Evolutionary conservation across 2,113 vertebrate genomes (phyloP).

Genomic region (Catharus bicknelli): DNA sequence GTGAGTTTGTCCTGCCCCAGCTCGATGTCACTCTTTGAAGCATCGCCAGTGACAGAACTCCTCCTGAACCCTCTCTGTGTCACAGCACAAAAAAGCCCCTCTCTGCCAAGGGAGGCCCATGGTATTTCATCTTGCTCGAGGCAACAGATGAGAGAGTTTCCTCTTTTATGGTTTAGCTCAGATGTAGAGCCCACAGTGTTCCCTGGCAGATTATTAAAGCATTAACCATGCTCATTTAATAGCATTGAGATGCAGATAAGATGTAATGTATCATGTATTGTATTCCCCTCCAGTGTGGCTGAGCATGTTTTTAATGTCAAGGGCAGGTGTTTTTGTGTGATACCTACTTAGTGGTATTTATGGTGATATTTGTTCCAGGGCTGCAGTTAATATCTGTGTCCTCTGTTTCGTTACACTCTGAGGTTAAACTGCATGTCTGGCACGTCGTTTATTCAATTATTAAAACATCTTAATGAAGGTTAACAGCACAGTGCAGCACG

Average conservation of each 20-base stretch:
- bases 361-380: constrained; percentile 39
- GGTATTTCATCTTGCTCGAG: not conserved
- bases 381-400: not conserved
- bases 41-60: not conserved
- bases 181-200: constrained; percentile 13
- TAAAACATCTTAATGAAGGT: constrained; percentile 43
- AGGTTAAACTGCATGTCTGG: constrained; percentile 25
- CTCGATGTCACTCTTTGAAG: not conserved
- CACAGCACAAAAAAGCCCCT: not conserved
- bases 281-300: not conserved
- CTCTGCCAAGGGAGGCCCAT: not conserved
- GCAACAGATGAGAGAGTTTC: constrained; percentile 33
- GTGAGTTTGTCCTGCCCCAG: not conserved
- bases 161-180: constrained; percentile 23
- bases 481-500: not conserved
- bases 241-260: constrained; percentile 52
- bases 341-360: constrained; percentile 45
- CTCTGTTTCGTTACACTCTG: not conserved
- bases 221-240: constrained; percentile 39
- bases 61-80: not conserved
- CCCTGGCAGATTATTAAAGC: constrained; percentile 52
- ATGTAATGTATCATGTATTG: not conserved
- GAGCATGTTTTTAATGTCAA: constrained; percentile 26
- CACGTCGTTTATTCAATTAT: constrained; percentile 31
- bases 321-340: constrained; percentile 21